A percentile compares a stretch with the other conserved stretches of the same genome.
Evolutionary conservation across 2,113 vertebrate species (phyloP).

Genomic region (Dasyprocta punctata): DNA sequence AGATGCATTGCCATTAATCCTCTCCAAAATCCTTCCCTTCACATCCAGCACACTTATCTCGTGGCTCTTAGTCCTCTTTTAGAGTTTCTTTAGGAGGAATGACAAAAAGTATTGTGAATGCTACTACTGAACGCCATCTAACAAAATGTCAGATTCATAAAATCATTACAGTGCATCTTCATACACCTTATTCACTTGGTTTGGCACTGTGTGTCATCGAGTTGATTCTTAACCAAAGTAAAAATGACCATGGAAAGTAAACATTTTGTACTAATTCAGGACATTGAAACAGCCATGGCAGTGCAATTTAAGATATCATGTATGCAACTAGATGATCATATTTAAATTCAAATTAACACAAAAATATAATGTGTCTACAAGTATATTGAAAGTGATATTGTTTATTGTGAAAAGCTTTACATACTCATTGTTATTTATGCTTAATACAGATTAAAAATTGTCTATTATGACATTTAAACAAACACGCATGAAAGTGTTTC

Average conservation of each 20-base stretch:
- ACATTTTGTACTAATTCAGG: neutral
- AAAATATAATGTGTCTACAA: neutral
- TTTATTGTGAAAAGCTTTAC: neutral
- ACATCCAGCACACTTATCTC: neutral
- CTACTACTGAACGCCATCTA: neutral
- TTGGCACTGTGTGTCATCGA: neutral
- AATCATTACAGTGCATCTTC: neutral
- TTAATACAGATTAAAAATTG: neutral
- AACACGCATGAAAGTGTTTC: neutral
- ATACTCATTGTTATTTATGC: neutral
- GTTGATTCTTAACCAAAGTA: neutral
- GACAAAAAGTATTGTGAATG: neutral
- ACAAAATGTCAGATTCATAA: neutral
- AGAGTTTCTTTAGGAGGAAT: neutral
- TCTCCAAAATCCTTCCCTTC: neutral
- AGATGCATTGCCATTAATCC: neutral
- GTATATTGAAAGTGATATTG: neutral
- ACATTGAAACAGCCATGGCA: neutral
- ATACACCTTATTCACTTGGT: neutral
- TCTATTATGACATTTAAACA: neutral
- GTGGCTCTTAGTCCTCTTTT: neutral
- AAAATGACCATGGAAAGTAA: neutral
- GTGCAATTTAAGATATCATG: neutral
- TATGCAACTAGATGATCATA: neutral
- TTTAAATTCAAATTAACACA: slow-evolving; percentile 4